These are phyloP conservation scores for Panzeria rudis DNA, from an alignment of 2,888 invertebrate genomes.

Conservation along the genomic window DNA sequence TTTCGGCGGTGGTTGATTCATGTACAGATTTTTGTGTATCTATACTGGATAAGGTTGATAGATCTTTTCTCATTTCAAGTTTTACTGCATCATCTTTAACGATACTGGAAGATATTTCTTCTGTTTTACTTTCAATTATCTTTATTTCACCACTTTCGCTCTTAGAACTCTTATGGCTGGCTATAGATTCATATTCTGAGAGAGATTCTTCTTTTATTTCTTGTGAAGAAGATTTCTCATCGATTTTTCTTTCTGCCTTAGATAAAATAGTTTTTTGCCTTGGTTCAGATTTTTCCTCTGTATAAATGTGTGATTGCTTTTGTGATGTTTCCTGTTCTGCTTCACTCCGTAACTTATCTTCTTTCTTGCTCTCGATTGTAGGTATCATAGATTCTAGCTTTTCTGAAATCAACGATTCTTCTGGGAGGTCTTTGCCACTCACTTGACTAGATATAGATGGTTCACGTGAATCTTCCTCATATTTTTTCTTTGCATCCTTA, in stretches of 20 bases:
- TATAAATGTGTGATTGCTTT: slow-evolving; percentile 49
- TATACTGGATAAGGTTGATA: slow-evolving; percentile 24
- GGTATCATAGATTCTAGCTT: too few relatives aligned
- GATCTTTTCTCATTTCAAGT: slow-evolving; percentile 44
- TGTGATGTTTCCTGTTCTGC: slow-evolving; percentile 23
- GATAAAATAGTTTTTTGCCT: slow-evolving; percentile 44
- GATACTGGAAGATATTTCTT: slow-evolving; percentile 2
- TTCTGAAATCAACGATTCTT: too few relatives aligned
- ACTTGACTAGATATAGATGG: too few relatives aligned
- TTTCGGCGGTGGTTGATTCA: slow-evolving; percentile 65
- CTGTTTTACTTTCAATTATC: slow-evolving; percentile 6
- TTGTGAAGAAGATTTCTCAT: slow-evolving; percentile 56
- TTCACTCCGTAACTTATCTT: too few relatives aligned
- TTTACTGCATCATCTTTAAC: slow-evolving; percentile 53
- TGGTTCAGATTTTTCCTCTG: slow-evolving; percentile 25
- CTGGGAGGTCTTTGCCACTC: too few relatives aligned
- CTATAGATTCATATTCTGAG: slow-evolving; percentile 21
- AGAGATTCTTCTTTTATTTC: slow-evolving; percentile 75
- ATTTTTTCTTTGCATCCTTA: too few relatives aligned
- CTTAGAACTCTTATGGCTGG: slow-evolving; percentile 55
- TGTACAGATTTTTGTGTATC: slow-evolving; percentile 32
- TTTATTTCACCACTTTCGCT: slow-evolving; percentile 30
- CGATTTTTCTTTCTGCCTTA: slow-evolving; percentile 46
- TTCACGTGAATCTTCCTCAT: too few relatives aligned
- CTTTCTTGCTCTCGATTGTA: too few relatives aligned